Evolutionary conservation across 2,113 vertebrate genomes (phyloP), one percentile per base, ranked within the genome.

Genomic region (Haliaeetus leucogaster): DNA sequence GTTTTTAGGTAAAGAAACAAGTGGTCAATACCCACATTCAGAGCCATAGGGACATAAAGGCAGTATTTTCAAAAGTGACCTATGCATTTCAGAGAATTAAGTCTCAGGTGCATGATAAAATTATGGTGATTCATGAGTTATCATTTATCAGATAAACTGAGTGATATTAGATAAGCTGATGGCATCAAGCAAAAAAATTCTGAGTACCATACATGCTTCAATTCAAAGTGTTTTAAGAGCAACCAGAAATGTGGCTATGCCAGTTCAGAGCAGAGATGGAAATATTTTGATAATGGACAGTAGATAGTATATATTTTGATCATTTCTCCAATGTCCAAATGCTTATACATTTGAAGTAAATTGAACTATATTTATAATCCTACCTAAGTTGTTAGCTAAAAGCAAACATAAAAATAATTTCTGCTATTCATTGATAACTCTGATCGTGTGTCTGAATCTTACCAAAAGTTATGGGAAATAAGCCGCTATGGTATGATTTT

Each of bases 401-500:
- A 53, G 9, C 6, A 63, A 62, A 22, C 5, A 67, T 16, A 38
- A 43, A 74, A 55, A 16, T 23, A 25, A 42, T 47, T 66, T 66
- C 21, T 66, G 13, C 18, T 82, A 21, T 71, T 77, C 9, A n/a
- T n/a, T 53, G 11, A 59, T 53, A 82, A 25, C 18, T 58, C 11
- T 59, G 25, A 58, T 40, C 5, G 10, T 23, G 16, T 59, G 9
- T 30, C 21, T 65, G 26, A 66, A 42, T 53, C 13, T 71, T 81
- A 58, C 1, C 15, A 56, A 23, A 79, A 40, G 3, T 38, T 53
- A 30, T 6, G 21, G 23, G 27, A 52, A 43, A 38, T n/a, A 61
- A 55, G 18, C 2, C 7, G 45, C 6, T 48, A 7, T 17, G 15
- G 2, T 42, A 47, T 38, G 4, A 45, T 0, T 4, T 23, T 71